A percentile compares a stretch with the other conserved stretches of the same genome.
phyloP scores from a whole-genome alignment of 2,797 vertebrate species.

The Chelon auratus region DNA sequence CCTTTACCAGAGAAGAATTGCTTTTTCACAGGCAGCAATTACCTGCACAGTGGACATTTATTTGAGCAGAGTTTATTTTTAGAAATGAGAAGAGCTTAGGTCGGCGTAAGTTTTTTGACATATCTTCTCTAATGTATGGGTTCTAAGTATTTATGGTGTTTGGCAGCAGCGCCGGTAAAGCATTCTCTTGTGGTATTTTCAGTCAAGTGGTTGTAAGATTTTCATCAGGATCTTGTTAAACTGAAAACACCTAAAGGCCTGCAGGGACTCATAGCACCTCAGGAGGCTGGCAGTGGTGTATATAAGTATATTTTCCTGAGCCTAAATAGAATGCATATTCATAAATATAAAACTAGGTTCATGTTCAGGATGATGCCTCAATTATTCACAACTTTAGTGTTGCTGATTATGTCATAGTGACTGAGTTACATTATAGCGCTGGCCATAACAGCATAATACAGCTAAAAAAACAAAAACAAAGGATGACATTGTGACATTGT shows the following conservation, averaged over 20 bases:
- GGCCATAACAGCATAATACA: neutral
- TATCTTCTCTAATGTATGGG: neutral
- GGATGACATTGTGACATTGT: too few relatives aligned
- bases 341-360: neutral
- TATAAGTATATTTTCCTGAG: neutral
- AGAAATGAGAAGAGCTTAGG: constrained; percentile 63
- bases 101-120: constrained; percentile 22
- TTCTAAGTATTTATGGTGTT: constrained; percentile 23
- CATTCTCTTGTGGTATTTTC: constrained; percentile 3
- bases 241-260: constrained; percentile 16
- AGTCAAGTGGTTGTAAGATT: constrained; percentile 21
- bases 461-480: too few relatives aligned
- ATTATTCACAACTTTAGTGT: neutral
- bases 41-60: constrained; percentile 77
- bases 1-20: constrained; percentile 71
- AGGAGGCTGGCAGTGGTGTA: too few relatives aligned
- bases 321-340: neutral
- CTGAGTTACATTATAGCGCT: neutral
- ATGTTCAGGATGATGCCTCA: neutral
- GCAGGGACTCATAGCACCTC: constrained; percentile 1
- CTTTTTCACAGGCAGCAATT: constrained; percentile 71
- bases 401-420: neutral
- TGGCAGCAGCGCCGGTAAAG: neutral
- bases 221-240: constrained; percentile 30
- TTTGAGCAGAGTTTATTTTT: constrained; percentile 81